Evolutionary conservation across 2,888 invertebrate species (phyloP).

Genomic region (Synergus itoensis): DNA sequence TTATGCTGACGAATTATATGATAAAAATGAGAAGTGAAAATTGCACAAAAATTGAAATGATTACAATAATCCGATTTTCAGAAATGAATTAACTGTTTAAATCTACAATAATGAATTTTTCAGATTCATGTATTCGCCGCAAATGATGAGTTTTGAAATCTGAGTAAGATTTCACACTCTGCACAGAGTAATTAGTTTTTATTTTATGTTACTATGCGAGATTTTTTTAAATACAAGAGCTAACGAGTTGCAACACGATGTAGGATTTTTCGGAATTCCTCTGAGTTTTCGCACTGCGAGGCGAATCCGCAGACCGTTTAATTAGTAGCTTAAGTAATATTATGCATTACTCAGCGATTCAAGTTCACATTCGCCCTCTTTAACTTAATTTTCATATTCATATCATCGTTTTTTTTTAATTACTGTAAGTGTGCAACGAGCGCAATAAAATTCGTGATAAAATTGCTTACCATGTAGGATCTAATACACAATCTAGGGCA

Average conservation of each 20-base stretch:
- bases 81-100: too few species aligned
- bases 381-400: neutral
- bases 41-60: neutral
- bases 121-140: neutral
- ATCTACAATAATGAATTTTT: neutral
- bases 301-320: conserved; percentile 34
- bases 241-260: conserved; percentile 18
- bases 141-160: neutral
- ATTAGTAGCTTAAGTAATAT: conserved; percentile 32
- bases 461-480: neutral
- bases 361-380: conserved; percentile 11
- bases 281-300: conserved; percentile 19
- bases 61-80: too few species aligned
- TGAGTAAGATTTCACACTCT: neutral
- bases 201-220: conserved; percentile 2
- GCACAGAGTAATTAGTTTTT: conserved; percentile 16
- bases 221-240: conserved; percentile 23
- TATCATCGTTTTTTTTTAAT: conserved; percentile 4
- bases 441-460: neutral
- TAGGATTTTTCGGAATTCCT: conserved; percentile 21
- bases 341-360: conserved; percentile 36
- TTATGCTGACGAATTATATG: neutral
- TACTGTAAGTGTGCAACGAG: neutral
- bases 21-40: too few species aligned
- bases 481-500: conserved; percentile 6